Conservation (phyloP, 2,888 invertebrate species). For the Limnephilus rhombicus region DNA sequence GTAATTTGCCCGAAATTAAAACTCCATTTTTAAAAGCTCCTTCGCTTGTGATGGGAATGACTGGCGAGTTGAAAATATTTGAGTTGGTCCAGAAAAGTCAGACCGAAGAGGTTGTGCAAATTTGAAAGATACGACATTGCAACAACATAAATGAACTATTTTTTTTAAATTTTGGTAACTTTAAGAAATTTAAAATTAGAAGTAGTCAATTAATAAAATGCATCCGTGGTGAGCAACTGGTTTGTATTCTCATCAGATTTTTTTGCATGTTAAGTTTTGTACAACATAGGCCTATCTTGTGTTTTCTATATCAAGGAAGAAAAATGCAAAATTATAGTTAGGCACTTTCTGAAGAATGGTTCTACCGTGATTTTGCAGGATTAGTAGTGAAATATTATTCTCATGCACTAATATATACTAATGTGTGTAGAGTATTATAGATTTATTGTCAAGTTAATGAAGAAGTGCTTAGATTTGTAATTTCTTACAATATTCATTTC, state of each 20-base stretch:
- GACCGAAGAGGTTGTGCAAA: too few species aligned
- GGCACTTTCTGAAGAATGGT: neutral
- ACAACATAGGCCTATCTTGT: neutral
- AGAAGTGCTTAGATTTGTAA: neutral
- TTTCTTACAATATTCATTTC: neutral
- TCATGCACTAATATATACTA: neutral
- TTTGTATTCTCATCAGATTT: neutral
- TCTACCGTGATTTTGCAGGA: neutral
- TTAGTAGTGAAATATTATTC: neutral
- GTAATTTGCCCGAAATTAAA: too few species aligned
- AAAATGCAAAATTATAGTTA: neutral
- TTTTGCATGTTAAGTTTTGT: neutral
- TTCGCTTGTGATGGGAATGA: neutral
- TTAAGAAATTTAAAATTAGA: neutral
- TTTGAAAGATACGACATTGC: too few species aligned
- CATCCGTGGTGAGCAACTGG: neutral
- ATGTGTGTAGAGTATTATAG: neutral
- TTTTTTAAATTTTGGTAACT: too few species aligned
- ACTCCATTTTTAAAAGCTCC: too few species aligned
- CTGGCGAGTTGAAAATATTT: too few species aligned
- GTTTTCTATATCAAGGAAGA: neutral
- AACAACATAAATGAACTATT: neutral
- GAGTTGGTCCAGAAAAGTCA: too few species aligned
- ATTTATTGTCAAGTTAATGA: neutral
- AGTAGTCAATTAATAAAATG: neutral